Evolutionary conservation across 2,797 vertebrate species (phyloP).

Genomic region (Zalophus californianus): DNA sequence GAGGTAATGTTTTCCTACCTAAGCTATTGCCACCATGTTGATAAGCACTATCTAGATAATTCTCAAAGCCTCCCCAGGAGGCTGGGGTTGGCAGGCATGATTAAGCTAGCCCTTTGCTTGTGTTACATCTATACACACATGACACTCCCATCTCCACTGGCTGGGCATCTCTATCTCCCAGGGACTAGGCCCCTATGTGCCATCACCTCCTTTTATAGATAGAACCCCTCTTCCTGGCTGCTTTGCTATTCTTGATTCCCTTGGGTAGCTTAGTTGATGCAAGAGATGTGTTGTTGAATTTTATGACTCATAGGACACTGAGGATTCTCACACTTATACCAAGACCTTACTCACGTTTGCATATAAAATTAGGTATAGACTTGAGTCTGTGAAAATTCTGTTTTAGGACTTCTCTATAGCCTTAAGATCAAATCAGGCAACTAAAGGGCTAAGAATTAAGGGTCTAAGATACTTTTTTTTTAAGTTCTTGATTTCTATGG

Average conservation of each 20-base stretch:
- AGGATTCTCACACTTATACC: background rate
- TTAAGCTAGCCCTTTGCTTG: background rate
- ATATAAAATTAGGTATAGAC: background rate
- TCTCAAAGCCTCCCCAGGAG: background rate
- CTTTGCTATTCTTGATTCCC: background rate
- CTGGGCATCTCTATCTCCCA: background rate
- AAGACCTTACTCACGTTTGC: background rate
- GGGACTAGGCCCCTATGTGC: too few relatives aligned
- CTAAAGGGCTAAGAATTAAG: background rate
- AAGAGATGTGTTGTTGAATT: background rate
- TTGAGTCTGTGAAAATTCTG: background rate
- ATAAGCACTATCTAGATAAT: background rate
- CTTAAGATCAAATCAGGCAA: background rate
- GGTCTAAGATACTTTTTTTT: background rate
- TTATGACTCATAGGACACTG: background rate
- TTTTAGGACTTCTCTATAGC: background rate
- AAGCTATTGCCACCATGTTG: background rate
- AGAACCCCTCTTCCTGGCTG: background rate
- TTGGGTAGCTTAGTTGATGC: background rate
- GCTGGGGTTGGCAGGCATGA: background rate
- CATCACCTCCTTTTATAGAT: background rate
- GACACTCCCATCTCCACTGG: background rate
- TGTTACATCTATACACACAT: background rate
- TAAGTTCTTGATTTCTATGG: background rate
- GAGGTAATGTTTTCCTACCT: background rate